A percentile compares a stretch with the other conserved stretches of the same genome.
Conservation (phyloP, 64 coral and sea anemone genomes). For the Cladopsammia gracilis region DNA sequence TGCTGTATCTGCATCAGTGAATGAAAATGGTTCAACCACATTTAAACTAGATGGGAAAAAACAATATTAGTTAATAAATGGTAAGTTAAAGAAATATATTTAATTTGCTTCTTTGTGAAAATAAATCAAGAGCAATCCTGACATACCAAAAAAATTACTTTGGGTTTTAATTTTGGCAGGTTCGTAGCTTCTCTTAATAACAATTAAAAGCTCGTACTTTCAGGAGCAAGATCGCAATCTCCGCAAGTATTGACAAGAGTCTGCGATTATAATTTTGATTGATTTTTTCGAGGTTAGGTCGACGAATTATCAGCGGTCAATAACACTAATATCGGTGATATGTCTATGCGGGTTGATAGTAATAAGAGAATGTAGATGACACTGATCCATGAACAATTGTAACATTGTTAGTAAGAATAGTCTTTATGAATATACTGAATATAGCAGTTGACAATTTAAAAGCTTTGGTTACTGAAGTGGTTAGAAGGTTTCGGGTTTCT, state of each 20-base stretch:
- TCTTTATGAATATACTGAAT: too few relatives aligned
- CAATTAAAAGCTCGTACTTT: neutral
- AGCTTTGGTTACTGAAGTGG: too few relatives aligned
- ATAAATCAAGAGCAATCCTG: too few relatives aligned
- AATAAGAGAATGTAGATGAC: too few relatives aligned
- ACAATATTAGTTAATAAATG: too few relatives aligned
- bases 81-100: too few relatives aligned
- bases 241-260: neutral
- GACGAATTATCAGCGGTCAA: neutral
- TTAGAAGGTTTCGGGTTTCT: too few relatives aligned
- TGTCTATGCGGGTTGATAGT: neutral
- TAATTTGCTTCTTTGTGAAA: too few relatives aligned
- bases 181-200: neutral
- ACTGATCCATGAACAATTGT: too few relatives aligned
- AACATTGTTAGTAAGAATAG: too few relatives aligned
- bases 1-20: neutral
- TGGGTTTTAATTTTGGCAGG: neutral
- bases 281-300: neutral
- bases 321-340: neutral
- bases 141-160: neutral
- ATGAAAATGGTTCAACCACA: neutral
- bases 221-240: slow-evolving; percentile 8
- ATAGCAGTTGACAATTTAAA: too few relatives aligned
- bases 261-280: neutral
- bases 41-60: neutral